A percentile compares a stretch with the other conserved stretches of the same genome.
Evolutionary conservation across 2,113 vertebrate genomes (phyloP).

Genomic region (Ceyx melanurus): DNA sequence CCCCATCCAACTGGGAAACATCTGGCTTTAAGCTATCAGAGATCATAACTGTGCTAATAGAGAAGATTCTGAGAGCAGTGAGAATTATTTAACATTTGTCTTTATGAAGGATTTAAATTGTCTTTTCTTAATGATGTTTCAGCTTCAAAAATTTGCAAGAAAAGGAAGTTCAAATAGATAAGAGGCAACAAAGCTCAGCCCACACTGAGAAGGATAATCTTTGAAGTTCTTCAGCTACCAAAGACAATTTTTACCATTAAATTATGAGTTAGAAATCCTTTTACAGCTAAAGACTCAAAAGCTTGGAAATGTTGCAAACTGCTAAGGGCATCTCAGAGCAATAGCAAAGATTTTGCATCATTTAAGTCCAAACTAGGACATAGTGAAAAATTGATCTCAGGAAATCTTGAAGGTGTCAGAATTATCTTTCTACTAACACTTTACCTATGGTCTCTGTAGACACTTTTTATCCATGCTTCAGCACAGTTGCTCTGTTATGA

Average conservation of each 20-base stretch:
- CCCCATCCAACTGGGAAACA: slow-evolving; percentile 61
- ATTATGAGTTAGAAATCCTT: not conserved
- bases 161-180: not conserved
- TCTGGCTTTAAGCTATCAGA: slow-evolving; percentile 57
- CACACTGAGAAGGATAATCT: not conserved
- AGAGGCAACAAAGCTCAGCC: slow-evolving; percentile 14
- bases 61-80: slow-evolving; percentile 20
- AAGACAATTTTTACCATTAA: slow-evolving; percentile 39
- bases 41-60: slow-evolving; percentile 44
- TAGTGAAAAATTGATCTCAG: not conserved
- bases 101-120: slow-evolving; percentile 37
- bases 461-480: slow-evolving; percentile 38
- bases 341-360: not conserved
- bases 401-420: slow-evolving; percentile 34
- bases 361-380: not conserved
- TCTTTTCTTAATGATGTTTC: slow-evolving; percentile 48
- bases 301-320: not conserved
- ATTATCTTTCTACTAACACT: not conserved
- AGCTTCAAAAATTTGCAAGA: slow-evolving; percentile 24
- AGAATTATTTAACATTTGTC: slow-evolving; percentile 61
- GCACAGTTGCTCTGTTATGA: slow-evolving; percentile 14
- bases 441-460: not conserved
- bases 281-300: not conserved
- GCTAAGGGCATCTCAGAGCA: not conserved
- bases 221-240: slow-evolving; percentile 17